Conservation (phyloP, 2,888 invertebrate genomes). For the Tetragnatha montana region DNA sequence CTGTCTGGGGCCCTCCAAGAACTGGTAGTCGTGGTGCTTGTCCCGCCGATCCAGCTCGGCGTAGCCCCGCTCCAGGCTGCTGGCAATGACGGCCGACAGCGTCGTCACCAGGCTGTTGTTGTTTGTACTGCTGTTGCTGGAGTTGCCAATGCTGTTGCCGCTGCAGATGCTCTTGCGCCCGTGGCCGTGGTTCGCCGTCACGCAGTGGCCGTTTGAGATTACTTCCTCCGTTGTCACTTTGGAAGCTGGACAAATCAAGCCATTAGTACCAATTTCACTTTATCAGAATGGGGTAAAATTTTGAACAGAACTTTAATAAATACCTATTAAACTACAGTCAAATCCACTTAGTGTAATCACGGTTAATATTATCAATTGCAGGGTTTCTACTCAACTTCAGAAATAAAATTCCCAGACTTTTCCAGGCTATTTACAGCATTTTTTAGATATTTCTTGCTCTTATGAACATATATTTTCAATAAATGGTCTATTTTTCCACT, state of each 20-base stretch:
- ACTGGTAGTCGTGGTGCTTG: constrained; percentile 74
- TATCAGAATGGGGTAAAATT: not conserved
- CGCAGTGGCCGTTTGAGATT: constrained; percentile 75
- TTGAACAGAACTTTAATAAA: not conserved
- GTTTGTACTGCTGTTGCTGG: constrained; percentile 44
- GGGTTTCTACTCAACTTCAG: too few species aligned
- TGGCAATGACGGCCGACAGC: constrained; percentile 58
- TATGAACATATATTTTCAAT: too few species aligned
- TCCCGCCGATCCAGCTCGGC: constrained; percentile 71
- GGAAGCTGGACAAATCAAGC: constrained; percentile 55
- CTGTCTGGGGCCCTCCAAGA: constrained; percentile 76
- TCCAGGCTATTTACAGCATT: too few species aligned
- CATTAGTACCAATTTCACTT: not conserved
- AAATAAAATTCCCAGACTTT: too few species aligned
- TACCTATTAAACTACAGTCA: too few species aligned
- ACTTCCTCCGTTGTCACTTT: constrained; percentile 74
- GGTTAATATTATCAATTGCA: too few species aligned
- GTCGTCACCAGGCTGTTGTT: constrained; percentile 62
- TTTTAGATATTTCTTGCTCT: too few species aligned
- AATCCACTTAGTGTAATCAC: too few species aligned
- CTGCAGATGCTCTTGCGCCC: constrained; percentile 70
- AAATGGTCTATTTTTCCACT: too few species aligned
- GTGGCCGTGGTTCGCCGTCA: constrained; percentile 71
- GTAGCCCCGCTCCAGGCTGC: constrained; percentile 67
- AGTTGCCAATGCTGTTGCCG: constrained; percentile 56